Evolutionary conservation across 2,113 vertebrate species (phyloP), one percentile per base, ranked within the genome.

Genomic region (Cyprinodon tularosa): DNA sequence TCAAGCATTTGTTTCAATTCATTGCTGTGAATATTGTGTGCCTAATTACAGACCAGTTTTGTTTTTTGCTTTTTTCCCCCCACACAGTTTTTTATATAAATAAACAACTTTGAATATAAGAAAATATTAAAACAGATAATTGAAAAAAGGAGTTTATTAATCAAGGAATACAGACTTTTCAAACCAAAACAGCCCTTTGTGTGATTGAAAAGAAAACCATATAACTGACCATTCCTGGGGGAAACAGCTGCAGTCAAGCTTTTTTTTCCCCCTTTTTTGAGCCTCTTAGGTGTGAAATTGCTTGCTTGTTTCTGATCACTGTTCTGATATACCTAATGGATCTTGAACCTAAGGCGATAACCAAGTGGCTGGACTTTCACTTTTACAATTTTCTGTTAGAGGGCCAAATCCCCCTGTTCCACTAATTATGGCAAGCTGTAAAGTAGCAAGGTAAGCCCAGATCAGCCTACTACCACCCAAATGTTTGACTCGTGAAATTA

Each of bases 1-100:
- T 11, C 45, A 66, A 69, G 66, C 62, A 77, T 39, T 36, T 75
- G 79, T 72, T 81, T 79, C 76, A 65, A 69, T 67, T 42, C 38
- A 62, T n/a, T 57, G 50, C 14, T 57, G 50, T 53, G 9, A 53
- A 29, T 29, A 29, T 29, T 29, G 29, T 29, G 29, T 29, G 29
- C 29, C 29, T 29, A 29, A 29, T 29, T 29, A 29, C 29, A 29
- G 29, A 29, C 29, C 29, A 29, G 29, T 29, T 29, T 29, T 29
- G 29, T 29, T 29, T 29, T 29, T 29, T 29, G 29, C 29, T 0
- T 14, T 20, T 4, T 57, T 53, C 8, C 13, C 15, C 7, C 50
- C 17, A 3, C 20, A 53, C 50, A 53, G 50, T 20, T 53, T 53
- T 53, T 8, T 8, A 57, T 8, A n/a, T 57, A 57, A 57, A 20